phyloP scores from a whole-genome alignment of 2,113 vertebrate species.

The Nothoprocta perdicaria region DNA sequence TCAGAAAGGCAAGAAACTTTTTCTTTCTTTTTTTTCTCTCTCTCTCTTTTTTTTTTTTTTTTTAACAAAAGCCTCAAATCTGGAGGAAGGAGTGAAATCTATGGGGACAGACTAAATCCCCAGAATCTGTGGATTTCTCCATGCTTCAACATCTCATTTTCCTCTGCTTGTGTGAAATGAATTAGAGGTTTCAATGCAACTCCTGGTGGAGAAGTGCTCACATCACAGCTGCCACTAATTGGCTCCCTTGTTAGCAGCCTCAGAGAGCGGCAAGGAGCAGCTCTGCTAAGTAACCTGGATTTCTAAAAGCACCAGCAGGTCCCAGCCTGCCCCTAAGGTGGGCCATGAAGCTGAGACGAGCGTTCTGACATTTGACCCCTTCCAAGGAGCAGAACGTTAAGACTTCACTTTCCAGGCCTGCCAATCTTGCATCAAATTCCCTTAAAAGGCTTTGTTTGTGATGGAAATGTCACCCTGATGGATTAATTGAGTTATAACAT shows the following conservation, averaged over 20 bases:
- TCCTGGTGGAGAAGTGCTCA: neutral
- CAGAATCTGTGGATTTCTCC: neutral
- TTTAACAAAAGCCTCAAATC: neutral
- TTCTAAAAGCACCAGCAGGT: neutral
- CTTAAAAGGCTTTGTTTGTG: neutral
- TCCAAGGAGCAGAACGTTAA: fast-evolving
- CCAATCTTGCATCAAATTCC: neutral
- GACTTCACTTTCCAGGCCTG: neutral
- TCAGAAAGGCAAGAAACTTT: neutral
- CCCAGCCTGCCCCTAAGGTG: fast-evolving
- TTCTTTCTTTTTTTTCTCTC: too few species aligned
- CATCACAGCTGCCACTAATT: conserved; percentile 35
- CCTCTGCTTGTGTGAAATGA: neutral
- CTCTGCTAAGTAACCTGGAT: fast-evolving
- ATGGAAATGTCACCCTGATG: neutral
- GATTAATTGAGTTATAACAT: conserved; percentile 19
- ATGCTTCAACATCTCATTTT: neutral
- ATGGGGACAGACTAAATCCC: neutral
- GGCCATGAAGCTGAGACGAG: neutral
- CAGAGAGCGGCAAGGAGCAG: neutral
- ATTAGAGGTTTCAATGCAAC: neutral
- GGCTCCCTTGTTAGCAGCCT: conserved; percentile 34
- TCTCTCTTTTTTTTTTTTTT: neutral
- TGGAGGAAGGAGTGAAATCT: conserved; percentile 14
- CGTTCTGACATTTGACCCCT: neutral